Percentiles rank a stretch among this genome's conserved stretches.
Conservation (phyloP, 2,888 invertebrate species). For the Odontomyia ornata region DNA sequence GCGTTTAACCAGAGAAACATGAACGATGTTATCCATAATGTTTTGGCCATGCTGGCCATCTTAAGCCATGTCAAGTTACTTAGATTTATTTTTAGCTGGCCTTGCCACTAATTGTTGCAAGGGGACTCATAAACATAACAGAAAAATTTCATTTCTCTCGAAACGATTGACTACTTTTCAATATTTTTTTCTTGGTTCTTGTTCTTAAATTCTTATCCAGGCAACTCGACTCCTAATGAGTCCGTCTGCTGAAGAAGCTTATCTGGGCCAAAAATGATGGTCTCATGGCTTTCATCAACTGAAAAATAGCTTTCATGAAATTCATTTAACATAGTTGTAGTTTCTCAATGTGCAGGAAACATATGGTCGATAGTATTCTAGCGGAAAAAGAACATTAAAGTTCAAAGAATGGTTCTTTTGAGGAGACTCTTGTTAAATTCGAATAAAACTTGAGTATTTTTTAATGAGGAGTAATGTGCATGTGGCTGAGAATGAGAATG, state of each 20-base stretch:
- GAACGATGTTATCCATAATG: neutral
- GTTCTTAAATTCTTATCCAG: too few relatives aligned
- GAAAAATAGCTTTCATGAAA: neutral
- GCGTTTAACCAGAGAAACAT: neutral
- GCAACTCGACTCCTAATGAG: neutral
- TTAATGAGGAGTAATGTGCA: neutral
- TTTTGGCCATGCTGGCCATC: neutral
- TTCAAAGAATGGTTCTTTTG: neutral
- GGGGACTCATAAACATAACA: neutral
- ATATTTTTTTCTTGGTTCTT: neutral
- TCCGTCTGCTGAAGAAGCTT: neutral
- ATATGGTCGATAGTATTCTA: neutral
- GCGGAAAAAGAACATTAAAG: neutral
- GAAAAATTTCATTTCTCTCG: neutral
- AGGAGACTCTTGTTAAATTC: conserved; percentile 7
- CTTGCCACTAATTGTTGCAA: neutral
- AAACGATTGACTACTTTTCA: neutral
- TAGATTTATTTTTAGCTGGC: neutral
- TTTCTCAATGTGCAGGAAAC: neutral
- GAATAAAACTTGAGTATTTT: conserved; percentile 3
- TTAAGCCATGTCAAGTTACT: neutral
- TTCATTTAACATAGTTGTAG: neutral
- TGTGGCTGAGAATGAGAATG: too few relatives aligned
- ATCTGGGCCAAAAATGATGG: neutral
- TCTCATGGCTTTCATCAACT: neutral